A percentile compares a stretch with the other conserved stretches of the same genome.
Evolutionary conservation across 2,797 vertebrate genomes (phyloP).

Genomic region (Rhinoraja longicauda): DNA sequence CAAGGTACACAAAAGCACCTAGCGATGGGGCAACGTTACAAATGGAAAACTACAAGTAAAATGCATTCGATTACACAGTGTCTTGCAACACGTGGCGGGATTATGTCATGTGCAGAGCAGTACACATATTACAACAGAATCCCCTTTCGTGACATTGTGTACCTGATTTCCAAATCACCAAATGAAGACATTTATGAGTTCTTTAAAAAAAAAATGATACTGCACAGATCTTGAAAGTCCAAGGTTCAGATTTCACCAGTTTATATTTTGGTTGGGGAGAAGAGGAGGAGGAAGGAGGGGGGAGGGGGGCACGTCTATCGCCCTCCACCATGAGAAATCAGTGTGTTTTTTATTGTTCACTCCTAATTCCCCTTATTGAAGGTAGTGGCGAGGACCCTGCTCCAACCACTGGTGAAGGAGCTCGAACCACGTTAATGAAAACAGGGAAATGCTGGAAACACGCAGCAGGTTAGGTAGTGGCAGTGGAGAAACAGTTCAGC

Average conservation of each 20-base stretch:
- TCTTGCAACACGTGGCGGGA: slow-evolving; percentile 24
- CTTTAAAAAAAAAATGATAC: neutral
- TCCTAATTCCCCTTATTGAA: no score
- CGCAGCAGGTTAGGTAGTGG: no score
- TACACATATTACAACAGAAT: slow-evolving; percentile 24
- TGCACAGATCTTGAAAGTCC: neutral
- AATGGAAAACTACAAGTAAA: slow-evolving; percentile 33
- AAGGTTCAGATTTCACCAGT: neutral
- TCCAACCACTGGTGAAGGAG: no score
- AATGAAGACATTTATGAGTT: neutral
- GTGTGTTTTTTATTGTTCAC: no score
- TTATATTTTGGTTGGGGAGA: neutral
- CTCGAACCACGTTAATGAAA: no score
- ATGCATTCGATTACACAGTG: neutral
- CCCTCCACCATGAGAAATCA: neutral
- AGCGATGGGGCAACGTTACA: neutral
- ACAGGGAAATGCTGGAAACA: no score
- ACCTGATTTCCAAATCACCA: slow-evolving; percentile 16
- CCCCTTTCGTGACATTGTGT: neutral
- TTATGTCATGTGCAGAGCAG: neutral
- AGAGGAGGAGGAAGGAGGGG: no score
- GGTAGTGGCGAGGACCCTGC: no score
- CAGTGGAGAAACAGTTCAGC: no score
- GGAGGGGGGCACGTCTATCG: neutral
- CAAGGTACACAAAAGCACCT: neutral